Base-by-base conservation (phyloP, 2,113 vertebrate species). In the Clupea harengus region DNA sequence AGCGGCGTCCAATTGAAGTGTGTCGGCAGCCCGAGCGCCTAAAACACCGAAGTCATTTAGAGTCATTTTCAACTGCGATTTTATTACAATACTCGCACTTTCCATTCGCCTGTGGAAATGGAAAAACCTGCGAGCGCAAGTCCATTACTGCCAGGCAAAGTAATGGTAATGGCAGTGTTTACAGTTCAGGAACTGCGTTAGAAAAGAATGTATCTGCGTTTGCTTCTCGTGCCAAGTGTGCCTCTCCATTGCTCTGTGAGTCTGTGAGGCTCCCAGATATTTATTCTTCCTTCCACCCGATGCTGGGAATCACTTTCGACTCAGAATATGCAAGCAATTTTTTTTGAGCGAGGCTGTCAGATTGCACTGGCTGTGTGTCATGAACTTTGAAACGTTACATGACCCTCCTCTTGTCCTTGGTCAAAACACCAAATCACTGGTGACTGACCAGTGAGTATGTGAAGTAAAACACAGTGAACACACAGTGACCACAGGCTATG, bases 81-180 rank as follows among this genome's bases (percentile, higher is more conserved):
- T 85, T 85, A 75, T 84, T 85, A 86, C 85, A 88, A 83, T 81
- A 22, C 50, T 81, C 45, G 81, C 82, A 87, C 83, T 90, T 89
- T 86, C 84, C 10, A 84, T 82, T 84, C 85, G 57, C 57, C 82
- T 44, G 82, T 85, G 85, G 87, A 89, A 84, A 88, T 87, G 64
- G 20, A 78, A 67, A 49, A 75, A 85, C 82, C 82, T 86, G 49
- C 52, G 28, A 75, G 85, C 54, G 17, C 82, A 11, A 13, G 57
- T 84, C 86, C 87, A 84, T 85, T 86, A 86, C 82, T 81, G 44
- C 7, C 39, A 85, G 83, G 39, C 84, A 83, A 86, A 84, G 82
- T 83, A 83, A 86, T 85, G 46, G 57, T 85, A 87, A 87, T 86
- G 75, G 81, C 67, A 45, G 7, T 86, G 86, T 87, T 88, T 89